These are phyloP conservation scores for Linepithema humile DNA, from an alignment of 1,140 invertebrate genomes.

Conservation along the genomic window DNA sequence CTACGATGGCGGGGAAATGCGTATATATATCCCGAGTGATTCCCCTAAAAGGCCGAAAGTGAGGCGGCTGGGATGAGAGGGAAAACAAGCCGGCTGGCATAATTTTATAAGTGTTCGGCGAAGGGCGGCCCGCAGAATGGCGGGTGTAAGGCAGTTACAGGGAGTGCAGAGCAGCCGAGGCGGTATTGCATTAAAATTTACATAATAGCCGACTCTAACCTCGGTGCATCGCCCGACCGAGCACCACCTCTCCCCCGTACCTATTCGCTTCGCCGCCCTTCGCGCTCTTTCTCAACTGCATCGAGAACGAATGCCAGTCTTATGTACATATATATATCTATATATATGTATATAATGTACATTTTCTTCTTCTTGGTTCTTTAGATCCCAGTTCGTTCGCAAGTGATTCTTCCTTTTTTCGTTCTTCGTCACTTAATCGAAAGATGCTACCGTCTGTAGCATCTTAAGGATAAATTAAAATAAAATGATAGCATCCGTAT, in stretches of 20 bases:
- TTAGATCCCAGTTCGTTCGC: conserved; percentile 27
- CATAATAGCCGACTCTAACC: conserved; percentile 74
- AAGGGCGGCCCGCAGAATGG: conserved; percentile 65
- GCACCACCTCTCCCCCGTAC: neutral
- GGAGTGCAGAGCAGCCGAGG: conserved; percentile 70
- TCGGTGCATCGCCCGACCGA: conserved; percentile 56
- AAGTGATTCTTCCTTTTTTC: conserved; percentile 13
- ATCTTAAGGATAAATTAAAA: conserved; percentile 34
- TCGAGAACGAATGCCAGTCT: conserved; percentile 19
- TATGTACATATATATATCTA: neutral
- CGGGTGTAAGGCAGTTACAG: conserved; percentile 75
- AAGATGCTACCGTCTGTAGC: conserved; percentile 17
- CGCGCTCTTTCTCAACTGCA: conserved; percentile 31
- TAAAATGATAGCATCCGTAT: neutral
- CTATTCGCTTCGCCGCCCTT: conserved; percentile 38
- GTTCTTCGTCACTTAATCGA: conserved; percentile 44
- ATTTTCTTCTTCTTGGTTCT: conserved; percentile 18
- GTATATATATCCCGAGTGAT: conserved; percentile 27
- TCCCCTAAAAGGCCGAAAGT: conserved; percentile 15
- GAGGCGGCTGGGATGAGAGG: neutral
- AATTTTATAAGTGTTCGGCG: conserved; percentile 76
- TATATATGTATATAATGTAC: conserved; percentile 1
- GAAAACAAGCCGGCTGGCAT: conserved; percentile 57
- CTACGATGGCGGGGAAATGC: neutral
- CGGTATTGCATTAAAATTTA: conserved; percentile 79